phyloP scores from a whole-genome alignment of 2,113 vertebrate species.

The Rhinopomastus cyanomelas region DNA sequence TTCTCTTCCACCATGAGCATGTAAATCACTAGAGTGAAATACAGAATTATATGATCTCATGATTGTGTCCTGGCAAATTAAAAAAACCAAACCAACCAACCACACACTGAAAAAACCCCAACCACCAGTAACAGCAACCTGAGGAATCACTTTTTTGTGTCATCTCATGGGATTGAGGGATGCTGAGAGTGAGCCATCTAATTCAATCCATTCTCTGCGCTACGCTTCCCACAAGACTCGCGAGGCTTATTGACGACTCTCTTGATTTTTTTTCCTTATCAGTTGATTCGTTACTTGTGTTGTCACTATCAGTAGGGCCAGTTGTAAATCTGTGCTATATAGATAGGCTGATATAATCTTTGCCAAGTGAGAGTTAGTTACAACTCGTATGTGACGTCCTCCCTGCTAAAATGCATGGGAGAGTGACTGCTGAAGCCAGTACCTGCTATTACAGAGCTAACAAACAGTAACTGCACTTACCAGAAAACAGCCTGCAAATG shows the following conservation, averaged over 20 bases:
- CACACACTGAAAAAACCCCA: not conserved
- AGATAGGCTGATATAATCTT: not conserved
- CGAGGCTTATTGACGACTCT: not conserved
- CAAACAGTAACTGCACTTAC: not conserved
- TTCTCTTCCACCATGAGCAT: not conserved
- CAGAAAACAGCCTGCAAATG: not conserved
- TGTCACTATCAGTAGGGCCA: not conserved
- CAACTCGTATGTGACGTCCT: fast-evolving
- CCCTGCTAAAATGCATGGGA: not conserved
- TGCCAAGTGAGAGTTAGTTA: not conserved
- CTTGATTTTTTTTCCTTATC: not conserved
- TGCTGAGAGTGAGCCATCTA: not conserved
- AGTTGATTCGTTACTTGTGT: not conserved
- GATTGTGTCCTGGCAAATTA: not conserved
- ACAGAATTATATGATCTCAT: not conserved
- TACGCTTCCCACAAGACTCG: not conserved
- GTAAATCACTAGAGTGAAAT: not conserved
- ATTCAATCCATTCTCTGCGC: not conserved
- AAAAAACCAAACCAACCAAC: not conserved
- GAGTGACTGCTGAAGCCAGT: not conserved
- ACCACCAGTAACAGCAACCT: not conserved
- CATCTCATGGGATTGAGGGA: not conserved
- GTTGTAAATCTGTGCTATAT: not conserved
- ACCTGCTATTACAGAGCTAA: not conserved
- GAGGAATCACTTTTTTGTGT: not conserved